Evolutionary conservation across 2,113 vertebrate genomes (phyloP).

Genomic region (Strix uralensis): DNA sequence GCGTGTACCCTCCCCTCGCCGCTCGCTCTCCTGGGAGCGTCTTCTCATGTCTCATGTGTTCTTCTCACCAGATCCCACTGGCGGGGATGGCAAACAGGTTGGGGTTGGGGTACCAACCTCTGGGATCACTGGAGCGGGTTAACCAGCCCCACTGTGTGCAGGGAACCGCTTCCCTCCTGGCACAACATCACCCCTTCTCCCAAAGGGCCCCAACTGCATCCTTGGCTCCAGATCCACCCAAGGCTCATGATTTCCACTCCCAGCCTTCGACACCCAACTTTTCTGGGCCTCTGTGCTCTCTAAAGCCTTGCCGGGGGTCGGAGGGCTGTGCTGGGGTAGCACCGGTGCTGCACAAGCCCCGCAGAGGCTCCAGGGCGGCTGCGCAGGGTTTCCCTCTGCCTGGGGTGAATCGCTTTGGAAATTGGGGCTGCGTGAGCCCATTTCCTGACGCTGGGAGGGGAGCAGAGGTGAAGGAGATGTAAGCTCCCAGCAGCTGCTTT

Average conservation of each 20-base stretch:
- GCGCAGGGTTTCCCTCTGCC: neutral
- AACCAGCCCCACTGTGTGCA: neutral
- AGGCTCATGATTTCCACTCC: neutral
- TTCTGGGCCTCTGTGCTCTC: neutral
- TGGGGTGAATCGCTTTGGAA: neutral
- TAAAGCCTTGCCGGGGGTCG: fast-evolving
- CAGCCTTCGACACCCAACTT: neutral
- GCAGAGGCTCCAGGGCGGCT: fast-evolving
- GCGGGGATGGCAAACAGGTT: fast-evolving
- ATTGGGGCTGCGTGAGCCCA: neutral
- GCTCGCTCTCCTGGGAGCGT: fast-evolving
- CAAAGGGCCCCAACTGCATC: fast-evolving
- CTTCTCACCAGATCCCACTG: neutral
- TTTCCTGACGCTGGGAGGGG: neutral
- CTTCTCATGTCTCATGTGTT: fast-evolving
- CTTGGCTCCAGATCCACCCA: neutral
- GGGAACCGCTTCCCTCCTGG: neutral
- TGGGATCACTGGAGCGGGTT: fast-evolving
- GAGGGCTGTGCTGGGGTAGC: neutral
- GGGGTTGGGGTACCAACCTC: neutral
- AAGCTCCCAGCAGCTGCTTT: constrained; percentile 17
- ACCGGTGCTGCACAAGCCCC: fast-evolving
- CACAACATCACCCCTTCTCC: neutral
- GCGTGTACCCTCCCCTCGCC: neutral
- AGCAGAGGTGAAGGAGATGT: neutral